A percentile compares a stretch with the other conserved stretches of the same genome.
phyloP scores from a whole-genome alignment of 2,888 invertebrate genomes.

The Elmis aenea region DNA sequence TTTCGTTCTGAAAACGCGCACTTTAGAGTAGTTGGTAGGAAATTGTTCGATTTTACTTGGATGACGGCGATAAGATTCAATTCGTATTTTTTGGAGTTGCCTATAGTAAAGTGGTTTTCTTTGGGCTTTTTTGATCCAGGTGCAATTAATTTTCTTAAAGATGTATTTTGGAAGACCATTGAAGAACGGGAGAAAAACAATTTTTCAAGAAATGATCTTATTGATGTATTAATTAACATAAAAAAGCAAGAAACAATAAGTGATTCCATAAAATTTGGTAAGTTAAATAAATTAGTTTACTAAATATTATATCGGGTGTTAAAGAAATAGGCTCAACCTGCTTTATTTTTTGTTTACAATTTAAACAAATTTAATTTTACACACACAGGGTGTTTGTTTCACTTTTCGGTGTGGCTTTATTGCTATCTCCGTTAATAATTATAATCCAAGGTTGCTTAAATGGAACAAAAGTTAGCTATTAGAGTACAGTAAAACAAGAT shows the following conservation, averaged over 20 bases:
- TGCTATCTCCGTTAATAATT: too few relatives aligned
- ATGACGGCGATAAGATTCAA: constrained; percentile 27
- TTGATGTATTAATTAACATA: constrained; percentile 30
- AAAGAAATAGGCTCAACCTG: too few relatives aligned
- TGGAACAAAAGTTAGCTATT: too few relatives aligned
- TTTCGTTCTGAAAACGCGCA: constrained; percentile 39
- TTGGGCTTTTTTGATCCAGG: constrained; percentile 28
- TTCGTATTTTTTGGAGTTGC: constrained; percentile 29
- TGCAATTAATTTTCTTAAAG: constrained; percentile 29
- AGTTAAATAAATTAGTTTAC: constrained; percentile 21
- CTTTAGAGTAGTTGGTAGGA: constrained; percentile 38
- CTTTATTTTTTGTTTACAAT: too few relatives aligned
- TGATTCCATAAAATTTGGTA: constrained; percentile 34
- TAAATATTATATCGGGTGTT: too few relatives aligned
- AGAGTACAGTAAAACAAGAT: too few relatives aligned
- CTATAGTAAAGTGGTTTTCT: constrained; percentile 26
- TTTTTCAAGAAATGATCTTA: constrained; percentile 33
- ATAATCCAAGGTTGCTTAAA: too few relatives aligned
- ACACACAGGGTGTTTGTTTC: too few relatives aligned
- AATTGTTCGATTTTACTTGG: constrained; percentile 35
- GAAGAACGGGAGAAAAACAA: constrained; percentile 24
- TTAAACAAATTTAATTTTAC: too few relatives aligned
- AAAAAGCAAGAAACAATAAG: constrained; percentile 1
- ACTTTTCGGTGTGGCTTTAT: too few relatives aligned
- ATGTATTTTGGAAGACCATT: constrained; percentile 33